Conservation (phyloP, 2,888 invertebrate genomes). For the Megastigmus dorsalis region DNA sequence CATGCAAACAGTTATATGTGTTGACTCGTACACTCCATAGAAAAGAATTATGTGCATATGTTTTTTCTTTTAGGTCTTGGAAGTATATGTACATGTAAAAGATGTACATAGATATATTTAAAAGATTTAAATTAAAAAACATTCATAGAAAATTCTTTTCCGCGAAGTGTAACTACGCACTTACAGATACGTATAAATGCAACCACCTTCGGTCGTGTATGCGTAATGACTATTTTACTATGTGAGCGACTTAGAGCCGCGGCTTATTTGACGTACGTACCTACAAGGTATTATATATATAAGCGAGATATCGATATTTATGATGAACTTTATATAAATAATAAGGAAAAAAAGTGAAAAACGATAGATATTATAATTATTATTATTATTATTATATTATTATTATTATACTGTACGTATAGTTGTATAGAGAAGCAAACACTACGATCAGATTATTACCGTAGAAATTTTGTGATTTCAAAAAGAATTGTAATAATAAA, state of each 20-base stretch:
- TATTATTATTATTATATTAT: slow-evolving; percentile 43
- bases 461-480: slow-evolving; percentile 54
- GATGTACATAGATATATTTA: too few relatives aligned
- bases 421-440: slow-evolving; percentile 55
- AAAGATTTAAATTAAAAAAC: too few relatives aligned
- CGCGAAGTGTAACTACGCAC: too few relatives aligned
- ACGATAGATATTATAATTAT: slow-evolving; percentile 54
- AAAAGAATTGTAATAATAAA: slow-evolving; percentile 56
- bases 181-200: slow-evolving; percentile 38
- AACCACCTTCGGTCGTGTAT: slow-evolving; percentile 19
- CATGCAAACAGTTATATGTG: slow-evolving; percentile 37
- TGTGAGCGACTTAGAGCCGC: slow-evolving; percentile 51
- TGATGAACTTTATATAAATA: slow-evolving; percentile 50
- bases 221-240: slow-evolving; percentile 50
- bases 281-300: slow-evolving; percentile 51
- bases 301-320: slow-evolving; percentile 54
- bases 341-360: slow-evolving; percentile 46
- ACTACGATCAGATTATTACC: slow-evolving; percentile 52
- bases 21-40: slow-evolving; percentile 38
- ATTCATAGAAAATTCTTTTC: too few relatives aligned
- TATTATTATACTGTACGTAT: slow-evolving; percentile 54
- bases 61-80: too few relatives aligned
- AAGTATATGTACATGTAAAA: too few relatives aligned
- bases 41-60: too few relatives aligned
- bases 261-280: slow-evolving; percentile 51